Percentiles rank a stretch among this genome's conserved stretches.
These are phyloP conservation scores for Cistogaster globosa DNA, from an alignment of 2,888 invertebrate genomes.

Conservation along the genomic window DNA sequence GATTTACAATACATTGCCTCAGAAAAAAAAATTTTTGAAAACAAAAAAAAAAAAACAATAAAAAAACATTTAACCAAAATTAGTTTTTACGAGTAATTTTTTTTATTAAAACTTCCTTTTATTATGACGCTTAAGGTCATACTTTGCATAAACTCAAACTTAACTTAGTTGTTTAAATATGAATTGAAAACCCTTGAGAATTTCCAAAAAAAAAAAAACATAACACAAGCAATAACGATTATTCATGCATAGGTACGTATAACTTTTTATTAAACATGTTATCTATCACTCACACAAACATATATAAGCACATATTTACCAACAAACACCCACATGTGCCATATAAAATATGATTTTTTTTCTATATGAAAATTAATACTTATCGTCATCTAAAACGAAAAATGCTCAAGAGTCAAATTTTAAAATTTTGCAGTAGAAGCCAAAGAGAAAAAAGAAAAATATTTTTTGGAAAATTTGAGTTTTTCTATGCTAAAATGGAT, in stretches of 20 bases:
- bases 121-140: constrained; percentile 48
- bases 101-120: constrained; percentile 36
- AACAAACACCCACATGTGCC: constrained; percentile 5
- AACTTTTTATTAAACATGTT: constrained; percentile 4
- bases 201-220: neutral
- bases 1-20: constrained; percentile 2
- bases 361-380: neutral
- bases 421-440: too few species aligned
- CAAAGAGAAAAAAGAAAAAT: too few species aligned
- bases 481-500: too few species aligned
- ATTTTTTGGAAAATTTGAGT: too few species aligned
- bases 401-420: neutral
- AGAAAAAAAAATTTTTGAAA: neutral
- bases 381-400: neutral
- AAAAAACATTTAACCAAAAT: constrained; percentile 36
- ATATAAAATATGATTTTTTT: neutral
- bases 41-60: neutral
- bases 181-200: constrained; percentile 46
- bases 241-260: constrained; percentile 18
- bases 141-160: constrained; percentile 54
- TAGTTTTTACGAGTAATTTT: constrained; percentile 36
- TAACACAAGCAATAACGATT: constrained; percentile 21
- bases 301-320: too few species aligned
- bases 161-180: constrained; percentile 28
- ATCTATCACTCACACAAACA: neutral